A percentile compares a stretch with the other conserved stretches of the same genome.
phyloP scores from a whole-genome alignment of 2,113 vertebrate species.

The Equus przewalskii region DNA sequence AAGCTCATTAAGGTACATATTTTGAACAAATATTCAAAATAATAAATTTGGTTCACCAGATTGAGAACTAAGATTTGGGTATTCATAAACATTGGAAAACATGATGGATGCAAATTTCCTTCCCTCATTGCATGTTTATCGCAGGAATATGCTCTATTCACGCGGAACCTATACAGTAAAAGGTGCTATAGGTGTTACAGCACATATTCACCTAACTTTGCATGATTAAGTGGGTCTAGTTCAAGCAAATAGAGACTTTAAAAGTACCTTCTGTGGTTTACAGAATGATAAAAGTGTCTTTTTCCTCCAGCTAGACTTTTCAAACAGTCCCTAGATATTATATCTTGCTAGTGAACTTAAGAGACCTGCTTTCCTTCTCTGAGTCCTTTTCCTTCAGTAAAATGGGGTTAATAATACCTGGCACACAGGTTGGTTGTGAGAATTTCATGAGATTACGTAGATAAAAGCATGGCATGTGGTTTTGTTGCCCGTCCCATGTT shows the following conservation, averaged over 20 bases:
- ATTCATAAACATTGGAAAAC: background rate
- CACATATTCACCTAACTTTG: background rate
- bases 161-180: background rate
- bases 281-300: background rate
- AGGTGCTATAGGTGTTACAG: background rate
- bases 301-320: background rate
- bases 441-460: background rate
- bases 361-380: background rate
- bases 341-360: background rate
- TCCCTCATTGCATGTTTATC: background rate
- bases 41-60: background rate
- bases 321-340: background rate
- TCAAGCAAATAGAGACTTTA: background rate
- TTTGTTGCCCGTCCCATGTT: background rate
- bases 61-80: background rate
- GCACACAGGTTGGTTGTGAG: background rate
- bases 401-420: background rate
- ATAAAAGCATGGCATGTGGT: background rate
- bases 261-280: background rate
- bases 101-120: background rate
- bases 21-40: constrained; percentile 24
- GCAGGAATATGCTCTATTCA: background rate
- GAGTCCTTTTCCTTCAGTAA: constrained; percentile 2
- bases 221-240: background rate
- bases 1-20: background rate